Evolutionary conservation across 2,888 invertebrate species (phyloP), one percentile per base, ranked within the genome.

Genomic region (Hydrotaea diabolus): DNA sequence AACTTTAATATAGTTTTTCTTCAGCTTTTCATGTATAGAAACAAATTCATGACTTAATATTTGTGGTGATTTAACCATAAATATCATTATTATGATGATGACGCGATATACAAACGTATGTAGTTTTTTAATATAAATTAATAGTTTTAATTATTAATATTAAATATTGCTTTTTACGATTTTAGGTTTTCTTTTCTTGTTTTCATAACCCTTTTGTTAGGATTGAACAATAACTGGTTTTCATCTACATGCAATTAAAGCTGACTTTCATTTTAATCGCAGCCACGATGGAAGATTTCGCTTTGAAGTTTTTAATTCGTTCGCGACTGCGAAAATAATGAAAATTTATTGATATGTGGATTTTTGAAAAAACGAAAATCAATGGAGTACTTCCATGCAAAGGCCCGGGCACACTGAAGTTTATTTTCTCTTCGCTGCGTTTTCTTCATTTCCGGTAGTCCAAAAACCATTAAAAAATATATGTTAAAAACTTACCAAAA

Each of bases 1-100:
- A 7, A n/a, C 2, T n/a, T 39, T 26, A 71, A 36, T 57, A 13
- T 79, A 46, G 17, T 77, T 19, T 13, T 59, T 62, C 0, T 49
- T 39, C n/a, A 53, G 64, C 19, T 36, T 21, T 15, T 59, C 21
- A 74, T 21, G 2, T 57, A 57, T 55, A 76, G 73, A 43, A 69
- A 46, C 43, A 46, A 69, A 43, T 43, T 23, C 21, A 69, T 73
- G 78, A 81, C 72, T 78, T 75, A 84, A 55, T 72, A 23, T 71
- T 81, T 84, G 77, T 75, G 66, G 59, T 43, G 39, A 46, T 36
- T 9, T 13, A 64, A 19, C 9, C 19, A 19, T 66, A 23, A 46
- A 46, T 69, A 39, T 46, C 49, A 39, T 69, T 13, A 46, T 19
- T 31, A 39, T 4, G 39, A 43, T 17, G 36, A 64, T 66, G 59